Evolutionary conservation across 2,888 invertebrate species (phyloP).

Genomic region (Argynnis bischoffii): DNA sequence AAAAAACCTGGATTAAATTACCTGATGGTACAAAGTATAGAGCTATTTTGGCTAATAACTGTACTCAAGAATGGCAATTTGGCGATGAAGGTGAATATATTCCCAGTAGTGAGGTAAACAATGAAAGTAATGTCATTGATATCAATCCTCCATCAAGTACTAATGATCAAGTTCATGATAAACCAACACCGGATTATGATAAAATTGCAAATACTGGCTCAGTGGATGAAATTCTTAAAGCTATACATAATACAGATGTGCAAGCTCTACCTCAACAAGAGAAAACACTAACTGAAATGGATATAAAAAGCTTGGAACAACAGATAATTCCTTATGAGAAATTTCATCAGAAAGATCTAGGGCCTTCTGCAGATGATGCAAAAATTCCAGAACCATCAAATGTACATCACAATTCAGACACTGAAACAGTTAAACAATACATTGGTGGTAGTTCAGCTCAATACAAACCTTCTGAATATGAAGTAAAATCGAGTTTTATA

Average conservation of each 20-base stretch:
- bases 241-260: slow-evolving; percentile 55
- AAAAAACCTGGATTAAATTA: slow-evolving; percentile 85
- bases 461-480: slow-evolving; percentile 31
- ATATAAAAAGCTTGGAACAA: slow-evolving; percentile 63
- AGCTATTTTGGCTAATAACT: slow-evolving; percentile 85
- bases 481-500: slow-evolving; percentile 44
- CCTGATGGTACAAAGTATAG: slow-evolving; percentile 82
- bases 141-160: slow-evolving; percentile 26
- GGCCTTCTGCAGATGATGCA: slow-evolving; percentile 30
- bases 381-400: slow-evolving; percentile 36
- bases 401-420: slow-evolving; percentile 43
- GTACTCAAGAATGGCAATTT: slow-evolving; percentile 82
- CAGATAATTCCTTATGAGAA: slow-evolving; percentile 66
- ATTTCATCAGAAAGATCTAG: slow-evolving; percentile 36
- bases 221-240: slow-evolving; percentile 61
- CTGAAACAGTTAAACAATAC: slow-evolving; percentile 45
- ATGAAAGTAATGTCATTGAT: slow-evolving; percentile 47
- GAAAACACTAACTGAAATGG: slow-evolving; percentile 57
- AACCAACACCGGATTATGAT: slow-evolving; percentile 43
- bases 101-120: slow-evolving; percentile 44
- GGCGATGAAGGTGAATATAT: slow-evolving; percentile 62
- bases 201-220: slow-evolving; percentile 57
- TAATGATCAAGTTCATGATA: slow-evolving; percentile 23
- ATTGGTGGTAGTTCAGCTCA: slow-evolving; percentile 44
- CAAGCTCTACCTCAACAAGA: slow-evolving; percentile 55